Conservation (phyloP, 1,140 invertebrate species). For the Zaprionus gabonicus region DNA sequence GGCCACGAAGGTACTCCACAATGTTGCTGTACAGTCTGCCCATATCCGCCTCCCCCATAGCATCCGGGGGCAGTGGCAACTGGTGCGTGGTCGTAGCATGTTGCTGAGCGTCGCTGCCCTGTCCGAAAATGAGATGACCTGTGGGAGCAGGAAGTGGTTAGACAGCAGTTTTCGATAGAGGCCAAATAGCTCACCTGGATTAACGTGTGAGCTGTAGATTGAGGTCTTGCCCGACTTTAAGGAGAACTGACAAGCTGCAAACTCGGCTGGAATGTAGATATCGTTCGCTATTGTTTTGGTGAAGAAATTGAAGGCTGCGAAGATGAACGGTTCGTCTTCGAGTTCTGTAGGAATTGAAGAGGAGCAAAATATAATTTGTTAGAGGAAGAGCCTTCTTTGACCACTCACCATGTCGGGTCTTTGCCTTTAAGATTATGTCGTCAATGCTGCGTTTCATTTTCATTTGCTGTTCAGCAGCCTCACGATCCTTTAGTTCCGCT, state of each 20-base stretch:
- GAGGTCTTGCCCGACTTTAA: slow-evolving; percentile 57
- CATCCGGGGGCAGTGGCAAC: slow-evolving; percentile 70
- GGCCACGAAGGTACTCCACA: slow-evolving; percentile 41
- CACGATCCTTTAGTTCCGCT: slow-evolving; percentile 39
- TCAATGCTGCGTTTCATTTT: slow-evolving; percentile 68
- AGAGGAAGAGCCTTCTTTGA: too few relatives aligned
- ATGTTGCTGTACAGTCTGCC: slow-evolving; percentile 60
- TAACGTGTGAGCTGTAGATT: slow-evolving; percentile 61
- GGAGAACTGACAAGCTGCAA: slow-evolving; percentile 65
- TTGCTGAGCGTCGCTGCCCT: slow-evolving; percentile 51
- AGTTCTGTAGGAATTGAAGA: slow-evolving; percentile 37
- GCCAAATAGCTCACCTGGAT: slow-evolving; percentile 58
- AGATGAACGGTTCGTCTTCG: slow-evolving; percentile 53
- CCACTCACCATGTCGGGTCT: slow-evolving; percentile 44
- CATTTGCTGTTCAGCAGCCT: slow-evolving; percentile 12
- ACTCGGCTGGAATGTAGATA: slow-evolving; percentile 73
- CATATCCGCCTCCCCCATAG: slow-evolving; percentile 67
- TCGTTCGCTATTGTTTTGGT: slow-evolving; percentile 39
- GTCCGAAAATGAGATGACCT: slow-evolving; percentile 65
- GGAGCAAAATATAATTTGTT: neutral
- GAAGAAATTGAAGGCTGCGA: slow-evolving; percentile 73
- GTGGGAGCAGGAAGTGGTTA: neutral
- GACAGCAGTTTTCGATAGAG: neutral
- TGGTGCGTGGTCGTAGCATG: slow-evolving; percentile 58
- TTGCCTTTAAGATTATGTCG: slow-evolving; percentile 41